Conservation (phyloP, 1,140 invertebrate genomes). For the Uloborus diversus region DNA sequence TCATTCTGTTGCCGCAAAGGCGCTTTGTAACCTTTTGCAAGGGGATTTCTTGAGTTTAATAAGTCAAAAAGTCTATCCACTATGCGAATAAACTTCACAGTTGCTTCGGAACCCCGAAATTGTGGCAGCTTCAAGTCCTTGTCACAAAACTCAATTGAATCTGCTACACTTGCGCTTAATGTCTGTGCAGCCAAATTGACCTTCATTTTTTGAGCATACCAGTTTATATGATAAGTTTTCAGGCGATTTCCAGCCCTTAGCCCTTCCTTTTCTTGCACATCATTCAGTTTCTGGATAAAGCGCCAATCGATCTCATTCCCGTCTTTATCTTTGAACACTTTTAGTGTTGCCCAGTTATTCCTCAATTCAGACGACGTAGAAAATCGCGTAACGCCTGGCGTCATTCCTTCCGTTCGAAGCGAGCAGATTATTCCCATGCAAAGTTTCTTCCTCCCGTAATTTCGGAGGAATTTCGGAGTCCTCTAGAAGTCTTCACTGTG, state of each 20-base stretch:
- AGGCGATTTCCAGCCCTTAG: background rate
- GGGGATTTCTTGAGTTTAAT: background rate
- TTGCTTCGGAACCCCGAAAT: background rate
- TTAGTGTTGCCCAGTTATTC: too few species aligned
- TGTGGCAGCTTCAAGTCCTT: background rate
- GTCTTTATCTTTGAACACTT: too few species aligned
- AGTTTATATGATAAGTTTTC: background rate
- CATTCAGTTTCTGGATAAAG: too few species aligned
- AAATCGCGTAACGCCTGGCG: too few species aligned
- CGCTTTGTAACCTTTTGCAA: background rate
- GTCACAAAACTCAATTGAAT: background rate
- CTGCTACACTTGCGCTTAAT: constrained; percentile 4
- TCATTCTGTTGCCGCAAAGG: background rate
- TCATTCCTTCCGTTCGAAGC: too few species aligned
- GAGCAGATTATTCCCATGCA: too few species aligned
- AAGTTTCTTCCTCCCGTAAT: too few species aligned
- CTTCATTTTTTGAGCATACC: constrained; percentile 8
- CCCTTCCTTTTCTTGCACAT: too few species aligned
- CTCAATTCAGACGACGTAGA: too few species aligned
- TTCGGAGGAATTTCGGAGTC: too few species aligned
- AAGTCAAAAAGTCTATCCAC: constrained; percentile 11
- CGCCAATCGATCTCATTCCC: too few species aligned
- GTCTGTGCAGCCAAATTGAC: constrained; percentile 8
- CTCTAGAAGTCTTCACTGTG: too few species aligned
- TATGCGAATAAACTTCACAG: background rate